Evolutionary conservation across 2,113 vertebrate genomes (phyloP).

Genomic region (Channa maculata): DNA sequence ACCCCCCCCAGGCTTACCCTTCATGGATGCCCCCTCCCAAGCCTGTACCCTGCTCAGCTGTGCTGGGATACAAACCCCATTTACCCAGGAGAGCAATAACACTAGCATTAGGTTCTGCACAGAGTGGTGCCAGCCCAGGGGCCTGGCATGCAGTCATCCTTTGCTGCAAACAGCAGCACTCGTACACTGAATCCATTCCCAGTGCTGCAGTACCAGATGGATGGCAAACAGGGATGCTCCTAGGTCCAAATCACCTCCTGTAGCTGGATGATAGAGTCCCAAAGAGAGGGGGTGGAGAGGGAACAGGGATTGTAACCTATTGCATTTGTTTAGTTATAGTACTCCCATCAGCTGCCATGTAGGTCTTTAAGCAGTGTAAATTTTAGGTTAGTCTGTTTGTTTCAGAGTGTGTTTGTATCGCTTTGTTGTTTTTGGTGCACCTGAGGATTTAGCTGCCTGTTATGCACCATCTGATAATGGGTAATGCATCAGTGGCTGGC

Average conservation of each 20-base stretch:
- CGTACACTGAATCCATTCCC: constrained; percentile 50
- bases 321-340: constrained; percentile 1
- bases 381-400: neutral
- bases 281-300: neutral
- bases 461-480: constrained; percentile 47
- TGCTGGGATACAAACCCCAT: constrained; percentile 44
- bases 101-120: constrained; percentile 47
- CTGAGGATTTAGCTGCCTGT: constrained; percentile 28
- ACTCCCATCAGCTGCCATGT: neutral
- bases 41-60: constrained; percentile 53
- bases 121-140: constrained; percentile 58
- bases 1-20: constrained; percentile 1
- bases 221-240: constrained; percentile 58
- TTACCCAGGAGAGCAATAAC: constrained; percentile 54
- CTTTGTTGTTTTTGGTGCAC: constrained; percentile 21
- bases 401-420: neutral
- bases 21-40: neutral
- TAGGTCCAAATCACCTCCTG: constrained; percentile 71
- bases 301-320: constrained; percentile 16
- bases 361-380: constrained; percentile 9
- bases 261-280: constrained; percentile 68
- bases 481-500: constrained; percentile 41
- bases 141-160: constrained; percentile 53
- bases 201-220: constrained; percentile 71
- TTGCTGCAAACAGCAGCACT: constrained; percentile 57